Evolutionary conservation across 2,113 vertebrate species (phyloP).

Genomic region (Ceratotherium simum): DNA sequence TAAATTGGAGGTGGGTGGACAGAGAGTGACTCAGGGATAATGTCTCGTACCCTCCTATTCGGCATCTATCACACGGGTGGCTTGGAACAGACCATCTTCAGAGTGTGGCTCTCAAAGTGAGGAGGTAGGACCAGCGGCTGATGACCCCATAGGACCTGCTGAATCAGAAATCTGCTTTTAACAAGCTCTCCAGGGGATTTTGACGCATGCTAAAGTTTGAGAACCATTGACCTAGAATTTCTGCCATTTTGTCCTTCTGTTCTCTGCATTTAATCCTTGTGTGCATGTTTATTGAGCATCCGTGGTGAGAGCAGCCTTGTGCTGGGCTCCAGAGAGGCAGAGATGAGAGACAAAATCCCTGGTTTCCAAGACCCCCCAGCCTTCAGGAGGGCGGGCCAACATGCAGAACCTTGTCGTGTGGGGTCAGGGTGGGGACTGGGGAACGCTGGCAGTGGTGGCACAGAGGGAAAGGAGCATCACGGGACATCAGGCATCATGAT

Average conservation of each 20-base stretch:
- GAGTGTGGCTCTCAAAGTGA: not conserved
- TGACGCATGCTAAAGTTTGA: not conserved
- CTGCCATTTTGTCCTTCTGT: not conserved
- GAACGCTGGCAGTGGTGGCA: accelerated
- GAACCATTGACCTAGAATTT: not conserved
- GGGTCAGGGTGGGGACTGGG: not conserved
- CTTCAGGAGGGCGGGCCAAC: not conserved
- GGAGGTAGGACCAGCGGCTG: accelerated
- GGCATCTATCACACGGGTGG: accelerated
- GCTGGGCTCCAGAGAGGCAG: not conserved
- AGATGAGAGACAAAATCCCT: not conserved
- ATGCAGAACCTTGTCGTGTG: accelerated
- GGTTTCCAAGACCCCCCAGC: not conserved
- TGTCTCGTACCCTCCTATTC: not conserved
- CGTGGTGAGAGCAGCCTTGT: accelerated
- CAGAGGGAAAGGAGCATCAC: too few relatives aligned
- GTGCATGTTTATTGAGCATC: not conserved
- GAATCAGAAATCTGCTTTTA: not conserved
- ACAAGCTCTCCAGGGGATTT: not conserved
- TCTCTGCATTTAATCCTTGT: not conserved
- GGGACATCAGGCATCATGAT: too few relatives aligned
- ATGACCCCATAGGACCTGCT: accelerated
- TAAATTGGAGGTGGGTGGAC: not conserved
- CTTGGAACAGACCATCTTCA: not conserved
- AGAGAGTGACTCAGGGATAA: not conserved